phyloP scores from a whole-genome alignment of 2,113 vertebrate species.

The Clarias batrachus region DNA sequence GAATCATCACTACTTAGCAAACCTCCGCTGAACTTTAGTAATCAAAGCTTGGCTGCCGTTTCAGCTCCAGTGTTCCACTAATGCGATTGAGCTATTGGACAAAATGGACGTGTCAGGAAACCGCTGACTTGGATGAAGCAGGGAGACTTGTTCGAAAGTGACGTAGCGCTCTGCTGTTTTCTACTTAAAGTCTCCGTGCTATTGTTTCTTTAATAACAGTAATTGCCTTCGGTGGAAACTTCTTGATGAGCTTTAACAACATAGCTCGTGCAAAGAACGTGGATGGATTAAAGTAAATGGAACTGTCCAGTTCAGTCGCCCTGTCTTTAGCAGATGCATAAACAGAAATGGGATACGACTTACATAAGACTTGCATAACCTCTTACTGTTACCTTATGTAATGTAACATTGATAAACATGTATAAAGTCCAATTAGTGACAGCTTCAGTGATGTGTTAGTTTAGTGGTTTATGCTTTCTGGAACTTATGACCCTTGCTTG shows the following conservation, averaged over 20 bases:
- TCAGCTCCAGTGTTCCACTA: slow-evolving; percentile 58
- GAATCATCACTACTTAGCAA: slow-evolving; percentile 73
- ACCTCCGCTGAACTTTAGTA: slow-evolving; percentile 76
- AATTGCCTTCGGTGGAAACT: slow-evolving; percentile 28
- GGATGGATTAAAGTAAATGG: neutral
- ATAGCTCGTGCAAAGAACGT: neutral
- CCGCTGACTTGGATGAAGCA: slow-evolving; percentile 70
- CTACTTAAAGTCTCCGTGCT: slow-evolving; percentile 56
- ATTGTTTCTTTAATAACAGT: slow-evolving; percentile 61
- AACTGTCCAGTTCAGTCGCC: neutral
- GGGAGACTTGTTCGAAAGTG: slow-evolving; percentile 65
- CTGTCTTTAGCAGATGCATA: neutral
- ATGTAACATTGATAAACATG: neutral
- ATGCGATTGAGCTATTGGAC: slow-evolving; percentile 73
- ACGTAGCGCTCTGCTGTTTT: slow-evolving; percentile 60
- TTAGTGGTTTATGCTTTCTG: neutral
- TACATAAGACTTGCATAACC: neutral
- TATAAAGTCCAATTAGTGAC: too few species aligned
- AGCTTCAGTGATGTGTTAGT: neutral
- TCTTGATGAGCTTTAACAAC: slow-evolving; percentile 20
- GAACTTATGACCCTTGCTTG: neutral
- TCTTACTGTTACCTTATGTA: neutral
- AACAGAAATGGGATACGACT: neutral
- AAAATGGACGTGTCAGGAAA: slow-evolving; percentile 68
- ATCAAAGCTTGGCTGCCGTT: slow-evolving; percentile 72